phyloP scores from a whole-genome alignment of 2,888 invertebrate species.

The Lomographa bimaculata region DNA sequence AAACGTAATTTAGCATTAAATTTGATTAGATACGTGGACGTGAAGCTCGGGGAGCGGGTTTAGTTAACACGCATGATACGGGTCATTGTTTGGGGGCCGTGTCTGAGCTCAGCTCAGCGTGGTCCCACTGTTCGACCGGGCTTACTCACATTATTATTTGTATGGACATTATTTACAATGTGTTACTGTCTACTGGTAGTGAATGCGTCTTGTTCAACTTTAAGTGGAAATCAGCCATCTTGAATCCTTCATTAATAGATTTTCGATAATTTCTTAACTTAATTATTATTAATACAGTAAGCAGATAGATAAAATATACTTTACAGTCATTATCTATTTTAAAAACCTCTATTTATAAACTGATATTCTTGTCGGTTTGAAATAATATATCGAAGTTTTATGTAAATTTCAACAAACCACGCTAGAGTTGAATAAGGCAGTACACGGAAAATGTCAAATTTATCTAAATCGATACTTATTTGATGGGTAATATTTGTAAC shows the following conservation, averaged over 20 bases:
- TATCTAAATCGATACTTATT: conserved; percentile 68
- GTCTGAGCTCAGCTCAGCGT: conserved; percentile 61
- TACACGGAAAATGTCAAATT: conserved; percentile 39
- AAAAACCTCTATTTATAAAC: too few species aligned
- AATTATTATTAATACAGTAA: too few species aligned
- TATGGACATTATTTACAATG: conserved; percentile 69
- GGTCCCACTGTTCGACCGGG: conserved; percentile 54
- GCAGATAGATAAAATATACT: too few species aligned
- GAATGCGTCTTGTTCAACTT: conserved; percentile 46
- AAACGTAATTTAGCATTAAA: conserved; percentile 80
- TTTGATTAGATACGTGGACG: conserved; percentile 74
- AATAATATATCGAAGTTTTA: too few species aligned
- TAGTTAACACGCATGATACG: conserved; percentile 74
- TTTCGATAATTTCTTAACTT: too few species aligned
- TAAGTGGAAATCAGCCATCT: conserved; percentile 30
- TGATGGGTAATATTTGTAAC: conserved; percentile 60
- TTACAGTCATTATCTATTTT: too few species aligned
- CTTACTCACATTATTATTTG: conserved; percentile 56
- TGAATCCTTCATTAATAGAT: too few species aligned
- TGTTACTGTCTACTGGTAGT: too few species aligned
- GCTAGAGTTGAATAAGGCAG: conserved; percentile 42
- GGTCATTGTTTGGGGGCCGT: conserved; percentile 71
- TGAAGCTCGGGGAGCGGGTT: conserved; percentile 66
- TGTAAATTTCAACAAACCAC: too few species aligned
- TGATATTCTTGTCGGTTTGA: too few species aligned